These are phyloP conservation scores for Condylostylus longicornis DNA, from an alignment of 1,140 invertebrate genomes.

Conservation along the genomic window DNA sequence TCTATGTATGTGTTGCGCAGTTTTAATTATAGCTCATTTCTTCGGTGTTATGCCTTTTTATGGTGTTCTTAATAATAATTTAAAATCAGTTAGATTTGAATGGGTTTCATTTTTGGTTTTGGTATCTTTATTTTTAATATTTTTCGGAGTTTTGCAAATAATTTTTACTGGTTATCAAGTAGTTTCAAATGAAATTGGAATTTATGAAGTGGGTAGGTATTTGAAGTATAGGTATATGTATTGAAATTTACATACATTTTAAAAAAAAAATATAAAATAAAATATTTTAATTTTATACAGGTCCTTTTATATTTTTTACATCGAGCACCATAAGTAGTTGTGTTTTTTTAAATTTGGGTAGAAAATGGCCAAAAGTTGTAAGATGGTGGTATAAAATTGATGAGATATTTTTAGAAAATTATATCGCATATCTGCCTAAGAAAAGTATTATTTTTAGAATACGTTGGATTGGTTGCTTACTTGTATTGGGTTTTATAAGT, in stretches of 20 bases:
- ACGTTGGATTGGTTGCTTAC: too few species aligned
- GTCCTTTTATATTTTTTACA: too few species aligned
- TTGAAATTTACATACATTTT: neutral
- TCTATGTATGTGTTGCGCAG: constrained; percentile 7
- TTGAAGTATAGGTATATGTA: too few species aligned
- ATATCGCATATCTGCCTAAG: too few species aligned
- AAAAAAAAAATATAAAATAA: neutral
- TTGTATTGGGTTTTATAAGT: too few species aligned
- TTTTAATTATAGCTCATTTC: constrained; percentile 19
- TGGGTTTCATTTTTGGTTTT: constrained; percentile 16
- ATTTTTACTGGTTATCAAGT: constrained; percentile 16
- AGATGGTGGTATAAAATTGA: too few species aligned
- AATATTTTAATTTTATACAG: too few species aligned
- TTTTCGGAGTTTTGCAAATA: constrained; percentile 17
- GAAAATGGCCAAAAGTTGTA: too few species aligned
- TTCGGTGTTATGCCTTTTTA: constrained; percentile 20
- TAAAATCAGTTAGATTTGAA: constrained; percentile 15
- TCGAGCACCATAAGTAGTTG: too few species aligned
- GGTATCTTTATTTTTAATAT: constrained; percentile 12
- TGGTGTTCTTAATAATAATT: constrained; percentile 11
- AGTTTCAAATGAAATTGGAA: constrained; percentile 17
- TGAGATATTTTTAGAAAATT: too few species aligned
- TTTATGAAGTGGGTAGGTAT: constrained; percentile 24
- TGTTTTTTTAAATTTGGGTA: too few species aligned
- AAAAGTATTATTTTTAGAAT: too few species aligned